A percentile compares a stretch with the other conserved stretches of the same genome.
phyloP scores from a whole-genome alignment of 2,888 invertebrate genomes.

The Cataglyphis altisquamis region DNA sequence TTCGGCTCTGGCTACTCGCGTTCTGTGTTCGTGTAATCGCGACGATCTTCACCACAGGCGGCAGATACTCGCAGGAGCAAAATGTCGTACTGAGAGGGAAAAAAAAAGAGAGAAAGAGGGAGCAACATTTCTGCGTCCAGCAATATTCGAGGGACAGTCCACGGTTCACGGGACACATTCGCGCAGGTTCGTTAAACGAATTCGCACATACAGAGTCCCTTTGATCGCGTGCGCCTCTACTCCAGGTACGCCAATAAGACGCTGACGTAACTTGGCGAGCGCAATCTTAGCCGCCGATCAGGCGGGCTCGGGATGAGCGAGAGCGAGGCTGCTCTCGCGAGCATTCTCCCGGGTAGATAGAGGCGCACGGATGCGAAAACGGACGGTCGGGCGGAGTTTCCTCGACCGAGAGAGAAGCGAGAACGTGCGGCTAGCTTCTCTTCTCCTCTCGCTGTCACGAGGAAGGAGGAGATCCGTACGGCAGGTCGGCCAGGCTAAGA shows the following conservation, averaged over 20 bases:
- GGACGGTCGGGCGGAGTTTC: conserved; percentile 57
- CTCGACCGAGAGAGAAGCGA: conserved; percentile 52
- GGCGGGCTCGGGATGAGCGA: conserved; percentile 66
- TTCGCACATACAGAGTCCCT: conserved; percentile 74
- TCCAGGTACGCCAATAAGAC: conserved; percentile 82
- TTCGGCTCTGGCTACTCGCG: conserved; percentile 13
- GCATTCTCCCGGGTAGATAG: conserved; percentile 43
- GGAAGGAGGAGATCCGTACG: conserved; percentile 60
- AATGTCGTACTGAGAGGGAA: background rate
- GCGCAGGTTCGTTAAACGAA: conserved; percentile 79
- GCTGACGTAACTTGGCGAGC: conserved; percentile 82
- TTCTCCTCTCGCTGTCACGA: conserved; percentile 79
- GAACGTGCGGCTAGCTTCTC: conserved; percentile 54
- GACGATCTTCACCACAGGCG: conserved; percentile 19
- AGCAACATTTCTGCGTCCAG: conserved; percentile 11
- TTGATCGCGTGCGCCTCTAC: conserved; percentile 80
- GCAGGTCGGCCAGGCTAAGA: conserved; percentile 68
- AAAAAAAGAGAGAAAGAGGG: background rate
- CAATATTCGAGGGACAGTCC: background rate
- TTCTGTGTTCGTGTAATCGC: conserved; percentile 28
- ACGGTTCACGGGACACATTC: conserved; percentile 63
- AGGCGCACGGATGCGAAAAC: conserved; percentile 26
- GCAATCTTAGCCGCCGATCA: conserved; percentile 83
- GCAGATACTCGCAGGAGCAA: background rate
- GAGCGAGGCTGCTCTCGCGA: conserved; percentile 51